Evolutionary conservation across 2,888 invertebrate species (phyloP).

Genomic region (Allygus modestus): DNA sequence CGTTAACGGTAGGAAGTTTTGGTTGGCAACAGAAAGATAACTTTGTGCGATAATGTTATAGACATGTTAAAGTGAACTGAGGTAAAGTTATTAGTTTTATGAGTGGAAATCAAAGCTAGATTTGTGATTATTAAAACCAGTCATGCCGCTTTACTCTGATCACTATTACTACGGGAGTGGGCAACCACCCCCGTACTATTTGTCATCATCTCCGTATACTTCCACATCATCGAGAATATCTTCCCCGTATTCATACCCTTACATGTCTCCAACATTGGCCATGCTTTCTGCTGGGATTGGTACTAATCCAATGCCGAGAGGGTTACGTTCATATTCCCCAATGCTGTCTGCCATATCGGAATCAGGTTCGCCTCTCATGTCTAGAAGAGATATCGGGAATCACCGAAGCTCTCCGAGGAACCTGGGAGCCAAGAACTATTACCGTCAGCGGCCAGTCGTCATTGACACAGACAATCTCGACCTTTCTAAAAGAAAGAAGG

Average conservation of each 20-base stretch:
- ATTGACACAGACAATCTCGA: slow-evolving; percentile 93
- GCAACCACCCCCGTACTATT: slow-evolving; percentile 54
- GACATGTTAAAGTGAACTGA: background rate
- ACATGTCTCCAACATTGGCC: slow-evolving; percentile 57
- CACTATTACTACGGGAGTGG: slow-evolving; percentile 58
- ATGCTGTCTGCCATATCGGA: slow-evolving; percentile 65
- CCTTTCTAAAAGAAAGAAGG: slow-evolving; percentile 75
- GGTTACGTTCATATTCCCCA: slow-evolving; percentile 61
- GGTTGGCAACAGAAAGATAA: slow-evolving; percentile 21
- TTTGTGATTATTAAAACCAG: background rate
- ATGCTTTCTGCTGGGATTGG: slow-evolving; percentile 60
- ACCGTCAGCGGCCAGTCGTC: slow-evolving; percentile 80
- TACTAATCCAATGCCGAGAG: slow-evolving; percentile 51
- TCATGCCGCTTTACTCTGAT: slow-evolving; percentile 59
- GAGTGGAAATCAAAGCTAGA: background rate
- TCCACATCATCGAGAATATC: slow-evolving; percentile 43
- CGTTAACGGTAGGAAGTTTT: background rate
- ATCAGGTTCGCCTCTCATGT: slow-evolving; percentile 53
- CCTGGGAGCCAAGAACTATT: slow-evolving; percentile 56
- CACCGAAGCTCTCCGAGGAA: slow-evolving; percentile 45
- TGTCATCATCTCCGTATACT: slow-evolving; percentile 34
- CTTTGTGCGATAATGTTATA: background rate
- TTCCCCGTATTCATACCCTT: slow-evolving; percentile 62
- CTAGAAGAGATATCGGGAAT: slow-evolving; percentile 27
- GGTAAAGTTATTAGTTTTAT: background rate